Evolutionary conservation across 2,888 invertebrate genomes (phyloP).

Genomic region (Ophion obscuratus): DNA sequence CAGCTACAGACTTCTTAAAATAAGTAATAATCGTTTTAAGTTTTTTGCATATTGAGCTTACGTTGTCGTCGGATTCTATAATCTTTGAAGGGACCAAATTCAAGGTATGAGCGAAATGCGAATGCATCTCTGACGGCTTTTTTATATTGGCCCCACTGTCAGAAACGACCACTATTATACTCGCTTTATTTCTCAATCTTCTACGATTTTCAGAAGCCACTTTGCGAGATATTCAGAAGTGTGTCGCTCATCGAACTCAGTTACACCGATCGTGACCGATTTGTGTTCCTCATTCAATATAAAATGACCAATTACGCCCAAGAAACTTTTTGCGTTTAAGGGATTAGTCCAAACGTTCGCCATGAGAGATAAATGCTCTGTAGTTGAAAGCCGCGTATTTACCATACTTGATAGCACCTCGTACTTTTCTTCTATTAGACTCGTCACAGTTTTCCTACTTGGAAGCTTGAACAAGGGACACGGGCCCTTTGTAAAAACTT

Average conservation of each 20-base stretch:
- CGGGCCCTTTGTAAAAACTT: not conserved
- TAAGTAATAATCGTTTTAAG: conserved; percentile 70
- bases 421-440: conserved; percentile 39
- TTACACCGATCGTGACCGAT: conserved; percentile 63
- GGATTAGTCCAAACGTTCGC: conserved; percentile 65
- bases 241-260: conserved; percentile 63
- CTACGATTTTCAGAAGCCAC: conserved; percentile 51
- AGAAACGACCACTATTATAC: conserved; percentile 64
- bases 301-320: conserved; percentile 63
- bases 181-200: conserved; percentile 68
- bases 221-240: conserved; percentile 63
- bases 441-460: conserved; percentile 28
- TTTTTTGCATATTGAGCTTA: conserved; percentile 57
- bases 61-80: conserved; percentile 51
- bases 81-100: conserved; percentile 67
- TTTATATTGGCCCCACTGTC: conserved; percentile 70
- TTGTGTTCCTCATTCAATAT: conserved; percentile 39
- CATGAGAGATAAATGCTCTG: conserved; percentile 56
- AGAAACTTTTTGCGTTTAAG: conserved; percentile 36
- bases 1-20: conserved; percentile 67
- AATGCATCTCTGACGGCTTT: conserved; percentile 65
- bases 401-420: conserved; percentile 24
- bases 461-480: conserved; percentile 16
- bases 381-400: conserved; percentile 30
- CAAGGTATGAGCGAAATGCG: conserved; percentile 70